Evolutionary conservation across 2,113 vertebrate genomes (phyloP).

Genomic region (Poeciliopsis retropinna): DNA sequence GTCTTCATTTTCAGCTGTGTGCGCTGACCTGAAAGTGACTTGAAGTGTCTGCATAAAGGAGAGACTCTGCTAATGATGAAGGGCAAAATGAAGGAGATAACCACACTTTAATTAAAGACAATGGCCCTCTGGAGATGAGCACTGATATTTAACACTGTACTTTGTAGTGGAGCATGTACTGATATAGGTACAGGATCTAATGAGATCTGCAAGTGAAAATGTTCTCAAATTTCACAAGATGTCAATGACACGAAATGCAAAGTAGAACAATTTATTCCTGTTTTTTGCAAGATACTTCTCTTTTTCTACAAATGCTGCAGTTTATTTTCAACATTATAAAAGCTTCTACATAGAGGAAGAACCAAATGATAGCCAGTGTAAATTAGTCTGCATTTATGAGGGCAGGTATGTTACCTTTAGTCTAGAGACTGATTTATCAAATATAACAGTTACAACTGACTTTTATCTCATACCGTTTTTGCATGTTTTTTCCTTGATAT

Average conservation of each 20-base stretch:
- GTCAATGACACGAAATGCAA: constrained; percentile 28
- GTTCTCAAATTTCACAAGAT: constrained; percentile 39
- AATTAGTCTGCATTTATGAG: not conserved
- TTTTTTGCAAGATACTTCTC: not conserved
- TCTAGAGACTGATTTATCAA: too few species aligned
- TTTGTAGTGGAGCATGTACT: constrained; percentile 42
- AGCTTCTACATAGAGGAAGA: too few species aligned
- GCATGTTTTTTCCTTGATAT: not conserved
- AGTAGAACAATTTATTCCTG: not conserved
- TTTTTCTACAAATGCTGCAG: not conserved
- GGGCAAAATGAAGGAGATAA: constrained; percentile 56
- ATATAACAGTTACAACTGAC: too few species aligned
- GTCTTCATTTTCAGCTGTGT: constrained; percentile 25
- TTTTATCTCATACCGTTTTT: not conserved
- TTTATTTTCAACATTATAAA: too few species aligned
- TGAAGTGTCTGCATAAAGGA: constrained; percentile 19
- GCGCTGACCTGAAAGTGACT: constrained; percentile 54
- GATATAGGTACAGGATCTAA: constrained; percentile 44
- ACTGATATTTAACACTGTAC: constrained; percentile 49
- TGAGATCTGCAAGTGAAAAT: constrained; percentile 5
- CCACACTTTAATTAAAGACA: constrained; percentile 69
- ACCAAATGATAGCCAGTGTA: too few species aligned
- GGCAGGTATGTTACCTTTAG: too few species aligned
- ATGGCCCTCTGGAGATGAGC: constrained; percentile 61
- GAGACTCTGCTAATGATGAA: constrained; percentile 60